Base-by-base conservation (phyloP, 2,113 vertebrate genomes). In the Illadopsis cleaveri region DNA sequence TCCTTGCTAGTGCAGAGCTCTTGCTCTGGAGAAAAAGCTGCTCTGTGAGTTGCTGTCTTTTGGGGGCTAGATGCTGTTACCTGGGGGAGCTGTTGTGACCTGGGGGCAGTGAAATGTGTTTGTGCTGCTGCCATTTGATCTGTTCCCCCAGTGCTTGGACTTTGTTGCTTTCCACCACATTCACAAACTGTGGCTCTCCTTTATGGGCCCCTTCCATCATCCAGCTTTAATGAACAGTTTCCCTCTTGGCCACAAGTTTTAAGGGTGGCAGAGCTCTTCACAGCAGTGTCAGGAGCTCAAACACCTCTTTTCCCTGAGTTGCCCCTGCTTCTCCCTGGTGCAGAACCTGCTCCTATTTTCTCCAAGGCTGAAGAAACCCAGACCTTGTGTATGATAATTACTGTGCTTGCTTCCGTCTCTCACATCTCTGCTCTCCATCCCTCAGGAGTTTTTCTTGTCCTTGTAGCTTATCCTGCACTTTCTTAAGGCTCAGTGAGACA, bases 241-340 rank as follows among this genome's bases (percentile, higher is more conserved):
- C 23, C n/a, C 2, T 81, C 37, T 48, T 70, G 48, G 35, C 21
- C 31, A 2, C 0, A 2, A 21, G 15, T 58, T 76, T 60, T 28
- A 53, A 73, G 48, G 44, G 61, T 72, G 60, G 20, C 15, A 27
- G 1, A 44, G 10, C 18, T 78, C 33, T 57, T 76, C 25, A 13
- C 10, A 25, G 27, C 19, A 15, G 23, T 5, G 5, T 50, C 60
- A 30, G 42, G 28, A 82, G 54, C 47, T 72, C 47, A 31, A 11
- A 38, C 31, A 56, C 45, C 5, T 60, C 25, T 58, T 37, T 45
- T 44, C 24, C 11, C 38, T 23, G 22, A 76, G 54, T 24, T 47
- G n/a, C 56, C 23, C 42, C 44, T 80, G 66, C 57, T 83, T 33
- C 68, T 76, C 27, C 30, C 27, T 71, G 57, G 75, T 75, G 2